Evolutionary conservation across 2,113 vertebrate species (phyloP), one percentile per base, ranked within the genome.

Genomic region (Pituophis catenifer): DNA sequence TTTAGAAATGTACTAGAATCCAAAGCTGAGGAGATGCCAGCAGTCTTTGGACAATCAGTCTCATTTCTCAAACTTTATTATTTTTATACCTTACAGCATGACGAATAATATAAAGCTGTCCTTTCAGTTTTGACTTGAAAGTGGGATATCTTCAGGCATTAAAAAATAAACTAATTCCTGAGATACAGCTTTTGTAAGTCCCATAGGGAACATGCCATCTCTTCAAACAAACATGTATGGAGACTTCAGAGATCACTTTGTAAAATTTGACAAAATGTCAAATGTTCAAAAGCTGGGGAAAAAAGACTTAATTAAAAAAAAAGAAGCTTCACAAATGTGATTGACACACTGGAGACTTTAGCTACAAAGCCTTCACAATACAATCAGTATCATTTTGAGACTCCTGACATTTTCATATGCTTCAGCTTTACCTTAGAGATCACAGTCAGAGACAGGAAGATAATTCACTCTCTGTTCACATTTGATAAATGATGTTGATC

Each of bases 401-500:
- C 90, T 91, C 44, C 70, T 89, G 91, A 93, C 75, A 89, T 87
- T 94, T 90, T 93, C 93, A 8, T 33, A 93, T 89, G 88, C 65
- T 88, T 92, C 88, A 95, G 4, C 52, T 1, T 95, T 89, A 89
- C 21, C 87, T 86, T 9, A 89, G 89, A 94, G 92, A 48, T 86
- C 93, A 94, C 86, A n/a, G 91, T 91, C 3, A n/a, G 12, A n/a
- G n/a, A 89, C 5, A 7, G 91, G 62, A 94, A 94, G 3, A 90
- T 0, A 92, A 38, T 85, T 95, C 29, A 21, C 0, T 90, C 19
- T 92, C 86, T 85, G 70, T 19, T 26, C 10, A 57, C 5, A 24
- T 59, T 91, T 95, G 91, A 92, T 88, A 93, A 65, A 55, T 95
- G 24, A 33, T 23, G 70, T 89, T 94, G 86, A 95, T 93, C 87